Conservation (phyloP, 1,140 invertebrate species). For the Teleopsis dalmanni region DNA sequence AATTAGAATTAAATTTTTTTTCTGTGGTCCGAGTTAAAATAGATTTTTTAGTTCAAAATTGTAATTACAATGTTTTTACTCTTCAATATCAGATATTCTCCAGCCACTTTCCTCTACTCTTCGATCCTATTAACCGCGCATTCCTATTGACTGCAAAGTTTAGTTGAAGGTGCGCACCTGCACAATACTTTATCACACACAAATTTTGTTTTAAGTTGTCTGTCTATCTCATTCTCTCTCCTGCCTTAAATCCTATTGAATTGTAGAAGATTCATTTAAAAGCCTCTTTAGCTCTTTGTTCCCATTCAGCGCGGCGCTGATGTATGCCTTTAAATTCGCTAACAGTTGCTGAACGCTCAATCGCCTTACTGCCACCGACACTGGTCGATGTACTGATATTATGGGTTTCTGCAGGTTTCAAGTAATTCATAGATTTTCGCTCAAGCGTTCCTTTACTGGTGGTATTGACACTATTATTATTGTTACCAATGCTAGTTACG, state of each 20-base stretch:
- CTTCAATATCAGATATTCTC: too few species aligned
- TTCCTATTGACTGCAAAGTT: background rate
- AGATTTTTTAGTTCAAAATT: too few species aligned
- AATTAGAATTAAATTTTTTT: too few species aligned
- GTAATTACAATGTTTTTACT: too few species aligned
- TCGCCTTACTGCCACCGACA: slow-evolving; percentile 17
- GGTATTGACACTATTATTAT: slow-evolving; percentile 24
- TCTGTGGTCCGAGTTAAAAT: too few species aligned
- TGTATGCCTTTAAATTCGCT: slow-evolving; percentile 59
- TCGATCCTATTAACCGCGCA: background rate
- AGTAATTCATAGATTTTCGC: slow-evolving; percentile 3
- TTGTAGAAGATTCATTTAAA: slow-evolving; percentile 43
- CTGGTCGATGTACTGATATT: background rate
- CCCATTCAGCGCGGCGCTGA: slow-evolving; percentile 66
- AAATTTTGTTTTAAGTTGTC: background rate
- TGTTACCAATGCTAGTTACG: slow-evolving; percentile 4
- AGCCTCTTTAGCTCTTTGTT: slow-evolving; percentile 60
- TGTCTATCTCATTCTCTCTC: background rate
- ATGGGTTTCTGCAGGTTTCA: background rate
- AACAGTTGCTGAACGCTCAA: slow-evolving; percentile 37
- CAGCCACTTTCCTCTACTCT: too few species aligned
- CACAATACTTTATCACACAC: background rate
- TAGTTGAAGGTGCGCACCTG: background rate
- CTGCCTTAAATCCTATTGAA: too few species aligned
- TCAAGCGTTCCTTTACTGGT: slow-evolving; percentile 9